A percentile compares a stretch with the other conserved stretches of the same genome.
Evolutionary conservation across 2,797 vertebrate genomes (phyloP).

Genomic region (Rhadinocentrus ornatus): DNA sequence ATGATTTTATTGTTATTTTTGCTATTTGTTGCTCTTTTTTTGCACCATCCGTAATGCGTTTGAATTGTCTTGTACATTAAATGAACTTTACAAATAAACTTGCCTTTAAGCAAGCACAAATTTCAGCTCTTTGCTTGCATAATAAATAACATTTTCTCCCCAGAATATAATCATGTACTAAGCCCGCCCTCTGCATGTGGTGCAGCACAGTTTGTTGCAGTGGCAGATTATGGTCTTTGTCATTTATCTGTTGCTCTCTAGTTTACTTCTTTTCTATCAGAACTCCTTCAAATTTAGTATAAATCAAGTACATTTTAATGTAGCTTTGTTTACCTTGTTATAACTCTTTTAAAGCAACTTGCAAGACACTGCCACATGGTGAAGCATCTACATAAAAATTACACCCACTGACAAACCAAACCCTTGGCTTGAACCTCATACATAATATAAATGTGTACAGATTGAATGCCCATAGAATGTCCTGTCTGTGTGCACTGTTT

Average conservation of each 20-base stretch:
- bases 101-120: neutral
- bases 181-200: too few relatives aligned
- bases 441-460: conserved; percentile 48
- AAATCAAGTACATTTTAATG: neutral
- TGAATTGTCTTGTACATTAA: too few relatives aligned
- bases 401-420: conserved; percentile 34
- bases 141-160: too few relatives aligned
- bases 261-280: neutral
- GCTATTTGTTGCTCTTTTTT: too few relatives aligned
- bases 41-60: too few relatives aligned
- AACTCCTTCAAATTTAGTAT: neutral
- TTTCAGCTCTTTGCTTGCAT: too few relatives aligned
- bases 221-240: neutral
- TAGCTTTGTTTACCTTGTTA: neutral
- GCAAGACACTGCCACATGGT: conserved; percentile 2
- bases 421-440: conserved; percentile 29
- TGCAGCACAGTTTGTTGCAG: neutral
- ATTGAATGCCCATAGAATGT: conserved; percentile 51
- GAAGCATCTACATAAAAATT: conserved; percentile 15
- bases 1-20: too few relatives aligned
- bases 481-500: conserved; percentile 74
- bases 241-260: neutral
- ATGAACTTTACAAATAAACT: too few relatives aligned
- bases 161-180: too few relatives aligned
- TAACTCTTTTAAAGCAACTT: neutral